A percentile compares a stretch with the other conserved stretches of the same genome.
Evolutionary conservation across 2,888 invertebrate genomes (phyloP).

Genomic region (Nudaria mundana): DNA sequence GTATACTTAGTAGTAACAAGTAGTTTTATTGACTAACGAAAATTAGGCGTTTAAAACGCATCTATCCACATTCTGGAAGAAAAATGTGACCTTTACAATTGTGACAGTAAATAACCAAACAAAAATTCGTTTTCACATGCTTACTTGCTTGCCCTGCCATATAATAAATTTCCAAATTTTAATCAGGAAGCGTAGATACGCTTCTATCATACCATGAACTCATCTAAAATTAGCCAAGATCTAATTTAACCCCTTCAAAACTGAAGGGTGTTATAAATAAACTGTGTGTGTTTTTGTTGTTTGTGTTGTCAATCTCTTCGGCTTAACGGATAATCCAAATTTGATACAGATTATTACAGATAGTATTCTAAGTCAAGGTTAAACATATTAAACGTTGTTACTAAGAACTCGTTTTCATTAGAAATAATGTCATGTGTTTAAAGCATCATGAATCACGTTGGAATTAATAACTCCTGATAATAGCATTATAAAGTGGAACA

Average conservation of each 20-base stretch:
- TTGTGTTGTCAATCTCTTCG: slow-evolving; percentile 23
- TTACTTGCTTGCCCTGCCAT: too few relatives aligned
- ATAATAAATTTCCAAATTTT: slow-evolving; percentile 7
- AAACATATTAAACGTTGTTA: slow-evolving; percentile 1
- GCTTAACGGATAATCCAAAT: slow-evolving; percentile 5
- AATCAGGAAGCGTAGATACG: slow-evolving; percentile 8
- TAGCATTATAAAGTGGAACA: slow-evolving; percentile 24
- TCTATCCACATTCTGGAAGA: too few relatives aligned
- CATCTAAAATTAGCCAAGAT: slow-evolving; percentile 21
- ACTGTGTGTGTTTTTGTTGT: slow-evolving; percentile 17
- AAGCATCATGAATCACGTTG: slow-evolving; percentile 7
- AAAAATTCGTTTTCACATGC: too few relatives aligned
- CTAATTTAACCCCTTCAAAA: slow-evolving; percentile 30
- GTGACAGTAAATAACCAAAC: too few relatives aligned
- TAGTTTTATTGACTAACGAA: too few relatives aligned
- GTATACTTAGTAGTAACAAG: too few relatives aligned
- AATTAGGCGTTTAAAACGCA: too few relatives aligned
- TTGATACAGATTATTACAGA: slow-evolving; percentile 2
- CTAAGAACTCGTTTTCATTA: background rate
- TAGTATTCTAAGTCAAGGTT: background rate
- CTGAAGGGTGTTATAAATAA: slow-evolving; percentile 30
- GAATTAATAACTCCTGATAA: slow-evolving; percentile 12
- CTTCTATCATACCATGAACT: slow-evolving; percentile 31
- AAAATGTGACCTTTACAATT: too few relatives aligned
- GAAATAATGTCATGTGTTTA: slow-evolving; percentile 8